Percentiles rank a stretch among this genome's conserved stretches.
These are phyloP conservation scores for Carduelis carduelis DNA, from an alignment of 2,797 vertebrate genomes.

Conservation along the genomic window DNA sequence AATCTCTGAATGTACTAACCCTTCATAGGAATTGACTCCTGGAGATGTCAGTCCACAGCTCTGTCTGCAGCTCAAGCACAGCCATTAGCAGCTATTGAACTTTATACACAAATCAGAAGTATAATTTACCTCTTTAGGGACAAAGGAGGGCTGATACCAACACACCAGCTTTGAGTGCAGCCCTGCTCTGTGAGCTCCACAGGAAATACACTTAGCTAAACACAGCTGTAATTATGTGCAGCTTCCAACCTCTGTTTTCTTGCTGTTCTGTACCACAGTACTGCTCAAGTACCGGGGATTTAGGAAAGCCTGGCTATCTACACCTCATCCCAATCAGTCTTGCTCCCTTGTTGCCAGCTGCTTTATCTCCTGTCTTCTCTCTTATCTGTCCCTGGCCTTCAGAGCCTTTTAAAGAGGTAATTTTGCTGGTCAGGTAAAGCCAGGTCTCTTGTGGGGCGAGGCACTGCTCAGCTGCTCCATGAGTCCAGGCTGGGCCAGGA, in stretches of 20 bases:
- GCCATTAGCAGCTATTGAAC: background rate
- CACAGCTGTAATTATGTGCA: background rate
- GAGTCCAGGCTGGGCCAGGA: accelerated
- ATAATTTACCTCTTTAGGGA: background rate
- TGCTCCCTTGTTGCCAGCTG: background rate
- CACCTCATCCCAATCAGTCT: background rate
- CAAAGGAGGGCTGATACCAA: slow-evolving; percentile 1
- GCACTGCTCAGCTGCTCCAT: background rate
- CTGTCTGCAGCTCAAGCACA: background rate
- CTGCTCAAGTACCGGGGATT: background rate
- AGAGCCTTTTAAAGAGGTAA: background rate
- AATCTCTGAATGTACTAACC: accelerated
- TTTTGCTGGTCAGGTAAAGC: background rate
- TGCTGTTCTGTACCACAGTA: background rate
- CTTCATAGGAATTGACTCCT: background rate
- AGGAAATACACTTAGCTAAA: slow-evolving; percentile 12
- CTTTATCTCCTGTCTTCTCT: background rate
- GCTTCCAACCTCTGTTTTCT: background rate
- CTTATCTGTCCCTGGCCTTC: background rate
- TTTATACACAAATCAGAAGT: background rate
- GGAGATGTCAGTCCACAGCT: background rate
- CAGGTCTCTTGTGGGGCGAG: background rate
- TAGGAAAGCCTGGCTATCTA: background rate
- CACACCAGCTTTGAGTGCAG: background rate
- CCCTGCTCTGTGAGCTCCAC: background rate